Evolutionary conservation across 2,113 vertebrate genomes (phyloP).

Genomic region (Callopanchax toddi): DNA sequence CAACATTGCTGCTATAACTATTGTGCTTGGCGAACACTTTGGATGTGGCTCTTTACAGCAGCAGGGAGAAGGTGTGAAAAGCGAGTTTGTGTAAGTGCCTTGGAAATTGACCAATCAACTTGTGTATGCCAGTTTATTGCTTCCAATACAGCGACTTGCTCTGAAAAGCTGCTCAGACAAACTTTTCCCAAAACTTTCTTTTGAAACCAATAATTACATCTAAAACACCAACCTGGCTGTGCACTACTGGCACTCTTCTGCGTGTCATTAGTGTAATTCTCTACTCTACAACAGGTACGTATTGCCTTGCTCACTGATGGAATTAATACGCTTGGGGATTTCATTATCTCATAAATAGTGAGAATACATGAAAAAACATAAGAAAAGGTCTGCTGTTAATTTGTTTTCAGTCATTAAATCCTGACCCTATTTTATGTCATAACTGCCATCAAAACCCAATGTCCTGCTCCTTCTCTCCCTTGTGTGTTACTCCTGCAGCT

Average conservation of each 20-base stretch:
- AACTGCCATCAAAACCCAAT: not conserved
- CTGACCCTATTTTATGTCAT: conserved; percentile 14
- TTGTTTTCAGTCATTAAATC: conserved; percentile 19
- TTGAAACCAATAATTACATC: conserved; percentile 38
- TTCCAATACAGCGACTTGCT: conserved; percentile 52
- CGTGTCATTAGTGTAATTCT: conserved; percentile 8
- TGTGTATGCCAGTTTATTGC: conserved; percentile 52
- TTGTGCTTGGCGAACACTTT: conserved; percentile 38
- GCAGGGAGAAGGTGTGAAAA: conserved; percentile 43
- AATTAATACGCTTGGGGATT: too few relatives aligned
- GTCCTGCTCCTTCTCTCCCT: too few relatives aligned
- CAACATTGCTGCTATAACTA: conserved; percentile 11
- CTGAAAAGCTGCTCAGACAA: conserved; percentile 54
- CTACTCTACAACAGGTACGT: too few relatives aligned
- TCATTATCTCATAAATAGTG: conserved; percentile 42
- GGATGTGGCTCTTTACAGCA: conserved; percentile 32
- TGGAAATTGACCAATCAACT: conserved; percentile 58
- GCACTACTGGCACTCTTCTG: not conserved
- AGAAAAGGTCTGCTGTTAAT: conserved; percentile 24
- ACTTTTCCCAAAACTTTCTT: conserved; percentile 42
- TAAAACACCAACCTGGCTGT: conserved; percentile 27
- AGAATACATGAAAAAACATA: conserved; percentile 18
- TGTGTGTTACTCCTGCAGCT: too few relatives aligned
- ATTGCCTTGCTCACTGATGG: conserved; percentile 24
- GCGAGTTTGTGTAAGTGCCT: conserved; percentile 28